Evolutionary conservation across 2,113 vertebrate species (phyloP).

Genomic region (Eudorcas thomsonii): DNA sequence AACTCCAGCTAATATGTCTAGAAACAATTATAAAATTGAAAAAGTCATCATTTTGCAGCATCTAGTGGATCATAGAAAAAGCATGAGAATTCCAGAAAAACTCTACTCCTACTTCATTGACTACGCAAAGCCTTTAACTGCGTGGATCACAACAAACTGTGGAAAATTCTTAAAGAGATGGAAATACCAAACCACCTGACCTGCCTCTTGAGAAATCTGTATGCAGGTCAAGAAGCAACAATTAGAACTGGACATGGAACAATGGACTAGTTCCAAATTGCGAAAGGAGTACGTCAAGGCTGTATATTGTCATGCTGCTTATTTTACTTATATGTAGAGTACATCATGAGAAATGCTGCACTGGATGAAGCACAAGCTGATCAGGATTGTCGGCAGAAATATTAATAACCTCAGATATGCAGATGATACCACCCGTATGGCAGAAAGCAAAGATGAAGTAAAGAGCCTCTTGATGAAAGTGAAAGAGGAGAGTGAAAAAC

Average conservation of each 20-base stretch:
- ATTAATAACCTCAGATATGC: background rate
- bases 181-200: background rate
- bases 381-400: background rate
- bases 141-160: background rate
- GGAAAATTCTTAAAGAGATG: background rate
- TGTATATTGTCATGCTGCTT: background rate
- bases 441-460: background rate
- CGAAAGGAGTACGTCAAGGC: background rate
- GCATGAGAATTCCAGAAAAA: background rate
- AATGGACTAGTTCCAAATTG: background rate
- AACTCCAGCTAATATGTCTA: background rate
- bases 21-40: background rate
- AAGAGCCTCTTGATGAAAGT: background rate
- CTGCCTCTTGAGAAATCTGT: background rate
- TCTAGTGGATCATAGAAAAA: background rate
- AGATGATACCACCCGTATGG: background rate
- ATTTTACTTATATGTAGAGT: background rate
- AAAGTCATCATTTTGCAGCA: background rate
- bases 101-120: background rate
- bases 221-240: background rate
- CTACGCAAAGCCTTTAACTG: background rate
- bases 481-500: background rate
- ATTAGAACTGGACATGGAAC: background rate
- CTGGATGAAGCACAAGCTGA: background rate
- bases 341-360: background rate